A percentile compares a stretch with the other conserved stretches of the same genome.
Conservation (phyloP, 2,113 vertebrate genomes). For the Acanthisitta chloris region DNA sequence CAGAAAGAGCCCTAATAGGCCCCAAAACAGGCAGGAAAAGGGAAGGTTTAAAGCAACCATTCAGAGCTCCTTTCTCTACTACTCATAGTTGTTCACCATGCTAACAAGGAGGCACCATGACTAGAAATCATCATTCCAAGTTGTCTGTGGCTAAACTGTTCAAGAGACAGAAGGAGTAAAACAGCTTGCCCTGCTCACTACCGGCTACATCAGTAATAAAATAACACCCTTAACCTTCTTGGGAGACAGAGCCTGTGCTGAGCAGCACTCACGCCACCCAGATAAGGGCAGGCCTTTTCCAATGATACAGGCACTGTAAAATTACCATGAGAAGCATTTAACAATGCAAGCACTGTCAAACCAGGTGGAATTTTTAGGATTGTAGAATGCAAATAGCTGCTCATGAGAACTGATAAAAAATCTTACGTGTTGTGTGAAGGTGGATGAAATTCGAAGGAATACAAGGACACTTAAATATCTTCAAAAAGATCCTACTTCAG, state of each 20-base stretch:
- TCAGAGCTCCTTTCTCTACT: background rate
- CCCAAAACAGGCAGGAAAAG: background rate
- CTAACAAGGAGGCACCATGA: rapidly evolving
- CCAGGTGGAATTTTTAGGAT: background rate
- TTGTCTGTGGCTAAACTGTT: background rate
- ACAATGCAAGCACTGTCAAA: background rate
- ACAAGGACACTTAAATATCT: background rate
- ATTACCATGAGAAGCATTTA: background rate
- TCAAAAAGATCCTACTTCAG: background rate
- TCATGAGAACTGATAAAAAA: background rate
- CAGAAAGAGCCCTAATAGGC: background rate
- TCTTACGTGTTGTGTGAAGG: rapidly evolving
- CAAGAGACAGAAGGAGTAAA: background rate
- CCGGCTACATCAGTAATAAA: background rate
- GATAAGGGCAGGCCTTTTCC: background rate
- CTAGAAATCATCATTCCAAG: rapidly evolving
- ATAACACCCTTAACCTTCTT: background rate
- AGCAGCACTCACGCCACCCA: background rate
- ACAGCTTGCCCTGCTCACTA: background rate
- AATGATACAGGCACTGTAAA: background rate
- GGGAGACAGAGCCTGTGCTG: background rate
- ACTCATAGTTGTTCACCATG: background rate
- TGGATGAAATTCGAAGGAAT: background rate
- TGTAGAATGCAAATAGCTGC: background rate
- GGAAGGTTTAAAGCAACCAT: background rate